phyloP scores from a whole-genome alignment of 1,140 invertebrate species.

The Aporrectodea caliginosa region DNA sequence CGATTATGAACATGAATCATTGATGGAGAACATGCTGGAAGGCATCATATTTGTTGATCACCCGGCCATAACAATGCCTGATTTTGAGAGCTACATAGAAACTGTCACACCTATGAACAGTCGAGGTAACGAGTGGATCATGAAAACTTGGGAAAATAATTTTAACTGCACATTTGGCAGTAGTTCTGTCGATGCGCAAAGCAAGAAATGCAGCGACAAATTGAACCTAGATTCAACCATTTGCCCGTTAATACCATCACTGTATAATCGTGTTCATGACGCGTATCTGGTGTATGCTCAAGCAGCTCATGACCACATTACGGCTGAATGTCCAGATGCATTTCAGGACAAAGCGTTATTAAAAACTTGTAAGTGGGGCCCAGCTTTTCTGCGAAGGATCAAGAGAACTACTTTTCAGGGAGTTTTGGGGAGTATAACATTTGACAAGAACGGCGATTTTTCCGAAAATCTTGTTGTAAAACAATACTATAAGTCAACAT shows the following conservation, averaged over 20 bases:
- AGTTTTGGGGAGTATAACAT: not conserved
- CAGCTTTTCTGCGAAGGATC: not conserved
- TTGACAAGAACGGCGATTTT: slow-evolving; percentile 5
- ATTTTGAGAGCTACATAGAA: not conserved
- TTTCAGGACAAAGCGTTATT: not conserved
- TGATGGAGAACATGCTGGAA: not conserved
- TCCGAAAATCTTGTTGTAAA: not conserved
- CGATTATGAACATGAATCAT: not conserved
- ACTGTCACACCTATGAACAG: not conserved
- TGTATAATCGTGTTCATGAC: not conserved
- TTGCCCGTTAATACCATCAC: not conserved
- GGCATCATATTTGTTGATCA: not conserved
- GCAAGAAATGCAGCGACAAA: not conserved
- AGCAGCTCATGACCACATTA: not conserved
- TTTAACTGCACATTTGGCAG: not conserved
- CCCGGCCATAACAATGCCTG: not conserved
- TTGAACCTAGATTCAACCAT: not conserved
- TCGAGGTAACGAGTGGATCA: not conserved
- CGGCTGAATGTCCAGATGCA: not conserved
- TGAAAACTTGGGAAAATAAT: not conserved
- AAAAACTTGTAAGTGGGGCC: not conserved
- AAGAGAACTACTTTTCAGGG: not conserved
- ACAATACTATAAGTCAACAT: not conserved
- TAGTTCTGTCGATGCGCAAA: not conserved
- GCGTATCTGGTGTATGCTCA: not conserved